These are phyloP conservation scores for Pantherophis vulpinus DNA, from an alignment of 2,797 vertebrate genomes.

Conservation along the genomic window DNA sequence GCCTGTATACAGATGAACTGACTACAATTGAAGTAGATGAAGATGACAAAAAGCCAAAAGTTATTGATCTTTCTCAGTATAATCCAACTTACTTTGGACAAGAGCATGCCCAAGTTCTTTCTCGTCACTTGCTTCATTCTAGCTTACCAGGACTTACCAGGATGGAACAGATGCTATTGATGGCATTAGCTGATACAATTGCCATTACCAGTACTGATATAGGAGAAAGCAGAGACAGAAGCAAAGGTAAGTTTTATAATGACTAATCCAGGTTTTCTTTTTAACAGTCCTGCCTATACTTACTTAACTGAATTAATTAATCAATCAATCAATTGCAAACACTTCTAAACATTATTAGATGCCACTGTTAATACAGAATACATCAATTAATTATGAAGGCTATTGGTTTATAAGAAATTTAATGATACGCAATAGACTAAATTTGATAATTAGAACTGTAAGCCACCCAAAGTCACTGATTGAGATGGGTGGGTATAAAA, in stretches of 20 bases:
- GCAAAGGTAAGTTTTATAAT: constrained; percentile 74
- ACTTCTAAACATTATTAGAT: background rate
- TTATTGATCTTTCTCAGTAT: constrained; percentile 94
- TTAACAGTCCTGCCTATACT: background rate
- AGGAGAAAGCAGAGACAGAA: constrained; percentile 86
- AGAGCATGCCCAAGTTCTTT: constrained; percentile 93
- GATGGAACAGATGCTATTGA: constrained; percentile 97
- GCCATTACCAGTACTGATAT: constrained; percentile 95
- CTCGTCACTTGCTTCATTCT: constrained; percentile 91
- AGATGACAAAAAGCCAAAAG: constrained; percentile 77
- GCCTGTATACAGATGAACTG: constrained; percentile 68
- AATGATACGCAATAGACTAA: background rate
- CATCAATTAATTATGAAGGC: background rate
- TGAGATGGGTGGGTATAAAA: background rate
- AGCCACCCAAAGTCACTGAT: background rate
- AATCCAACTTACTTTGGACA: constrained; percentile 92
- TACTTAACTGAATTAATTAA: background rate
- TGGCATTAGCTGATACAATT: constrained; percentile 96
- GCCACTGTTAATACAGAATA: background rate
- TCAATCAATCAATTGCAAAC: background rate
- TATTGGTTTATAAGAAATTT: background rate
- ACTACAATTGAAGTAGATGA: constrained; percentile 77
- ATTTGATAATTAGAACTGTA: background rate
- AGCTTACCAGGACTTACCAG: constrained; percentile 94
- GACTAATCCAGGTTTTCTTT: background rate